Percentiles rank a stretch among this genome's conserved stretches.
These are phyloP conservation scores for Emesis furor DNA, from an alignment of 2,888 invertebrate species.

Conservation along the genomic window DNA sequence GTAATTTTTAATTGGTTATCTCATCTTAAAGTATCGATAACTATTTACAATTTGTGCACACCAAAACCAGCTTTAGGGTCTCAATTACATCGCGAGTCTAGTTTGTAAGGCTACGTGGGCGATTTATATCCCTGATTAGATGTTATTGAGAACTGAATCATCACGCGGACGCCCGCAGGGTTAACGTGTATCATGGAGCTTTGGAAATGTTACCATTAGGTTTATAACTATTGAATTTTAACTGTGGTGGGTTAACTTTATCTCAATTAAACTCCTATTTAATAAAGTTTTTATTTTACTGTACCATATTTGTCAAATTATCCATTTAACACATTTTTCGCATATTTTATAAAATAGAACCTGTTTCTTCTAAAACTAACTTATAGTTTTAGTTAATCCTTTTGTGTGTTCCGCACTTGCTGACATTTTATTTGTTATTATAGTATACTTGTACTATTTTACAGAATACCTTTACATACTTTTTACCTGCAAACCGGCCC, in stretches of 20 bases:
- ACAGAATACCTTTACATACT: too few relatives aligned
- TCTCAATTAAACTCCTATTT: background rate
- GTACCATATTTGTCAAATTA: too few relatives aligned
- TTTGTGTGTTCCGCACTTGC: too few relatives aligned
- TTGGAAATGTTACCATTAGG: conserved; percentile 11
- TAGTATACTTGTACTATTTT: too few relatives aligned
- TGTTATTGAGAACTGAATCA: conserved; percentile 24
- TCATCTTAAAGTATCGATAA: background rate
- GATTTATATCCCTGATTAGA: conserved; percentile 20
- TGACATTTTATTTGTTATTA: too few relatives aligned
- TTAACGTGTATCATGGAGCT: conserved; percentile 11
- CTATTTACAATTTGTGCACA: background rate
- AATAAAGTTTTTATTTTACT: too few relatives aligned
- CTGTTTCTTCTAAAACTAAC: too few relatives aligned
- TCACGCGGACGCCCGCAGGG: conserved; percentile 7
- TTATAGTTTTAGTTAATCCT: too few relatives aligned
- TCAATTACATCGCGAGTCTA: conserved; percentile 11
- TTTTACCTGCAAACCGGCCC: too few relatives aligned
- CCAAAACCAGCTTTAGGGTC: conserved; percentile 15
- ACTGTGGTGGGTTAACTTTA: background rate
- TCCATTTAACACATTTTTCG: too few relatives aligned
- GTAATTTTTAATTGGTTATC: too few relatives aligned
- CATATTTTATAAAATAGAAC: too few relatives aligned
- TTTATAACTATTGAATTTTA: conserved; percentile 12
- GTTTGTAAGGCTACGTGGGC: conserved; percentile 14